Conservation (phyloP, 2,888 invertebrate species). For the Meghimatium bilineatum region DNA sequence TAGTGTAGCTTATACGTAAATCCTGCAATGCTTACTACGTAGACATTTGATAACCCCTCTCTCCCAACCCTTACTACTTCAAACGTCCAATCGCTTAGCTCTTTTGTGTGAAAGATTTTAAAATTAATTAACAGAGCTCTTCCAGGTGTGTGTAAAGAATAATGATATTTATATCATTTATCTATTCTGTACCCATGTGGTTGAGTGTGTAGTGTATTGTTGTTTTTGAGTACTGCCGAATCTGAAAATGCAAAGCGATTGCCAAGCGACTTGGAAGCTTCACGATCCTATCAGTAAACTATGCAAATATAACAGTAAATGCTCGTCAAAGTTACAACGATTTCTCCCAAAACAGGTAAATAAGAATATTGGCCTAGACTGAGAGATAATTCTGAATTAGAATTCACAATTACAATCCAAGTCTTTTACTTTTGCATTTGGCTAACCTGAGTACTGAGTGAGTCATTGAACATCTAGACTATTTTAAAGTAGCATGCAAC, state of each 20-base stretch:
- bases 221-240: not conserved
- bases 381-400: too few species aligned
- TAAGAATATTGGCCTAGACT: too few species aligned
- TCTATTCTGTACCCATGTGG: not conserved
- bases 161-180: not conserved
- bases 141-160: not conserved
- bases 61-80: too few species aligned
- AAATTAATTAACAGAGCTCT: conserved; percentile 5
- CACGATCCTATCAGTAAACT: conserved; percentile 54
- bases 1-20: too few species aligned
- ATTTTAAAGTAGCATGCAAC: too few species aligned
- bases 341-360: conserved; percentile 61
- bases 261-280: conserved; percentile 50
- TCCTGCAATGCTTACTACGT: too few species aligned
- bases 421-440: too few species aligned
- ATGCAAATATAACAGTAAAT: conserved; percentile 54
- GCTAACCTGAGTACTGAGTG: too few species aligned
- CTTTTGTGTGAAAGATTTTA: not conserved
- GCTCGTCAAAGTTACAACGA: conserved; percentile 54
- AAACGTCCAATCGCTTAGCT: not conserved
- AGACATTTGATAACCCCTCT: too few species aligned
- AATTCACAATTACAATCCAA: too few species aligned
- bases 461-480: too few species aligned
- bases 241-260: conserved; percentile 40
- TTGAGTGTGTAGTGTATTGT: not conserved